These are phyloP conservation scores for Petrocephalus microphthalmus DNA, from an alignment of 2,113 vertebrate genomes.

Conservation along the genomic window DNA sequence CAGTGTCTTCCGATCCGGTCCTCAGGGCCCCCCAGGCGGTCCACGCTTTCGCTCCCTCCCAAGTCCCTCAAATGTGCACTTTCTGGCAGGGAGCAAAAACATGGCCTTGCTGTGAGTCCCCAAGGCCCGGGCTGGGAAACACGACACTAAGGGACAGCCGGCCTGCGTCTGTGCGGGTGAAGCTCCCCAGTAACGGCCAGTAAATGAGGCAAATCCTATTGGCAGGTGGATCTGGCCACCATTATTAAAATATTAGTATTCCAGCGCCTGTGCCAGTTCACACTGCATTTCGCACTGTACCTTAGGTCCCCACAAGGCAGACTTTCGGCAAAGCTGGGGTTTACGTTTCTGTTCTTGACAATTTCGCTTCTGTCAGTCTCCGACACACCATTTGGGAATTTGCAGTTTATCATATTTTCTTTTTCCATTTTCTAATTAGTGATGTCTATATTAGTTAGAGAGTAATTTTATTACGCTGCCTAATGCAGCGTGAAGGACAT, in stretches of 20 bases:
- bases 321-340: not conserved
- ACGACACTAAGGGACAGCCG: not conserved
- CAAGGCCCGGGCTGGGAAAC: not conserved
- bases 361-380: not conserved
- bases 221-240: not conserved
- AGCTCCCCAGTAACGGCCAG: not conserved
- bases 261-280: not conserved
- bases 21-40: not conserved
- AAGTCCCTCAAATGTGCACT: not conserved
- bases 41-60: not conserved
- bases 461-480: not conserved
- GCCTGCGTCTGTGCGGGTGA: not conserved
- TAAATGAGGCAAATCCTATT: not conserved
- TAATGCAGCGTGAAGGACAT: conserved; percentile 19
- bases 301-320: not conserved
- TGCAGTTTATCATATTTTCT: not conserved
- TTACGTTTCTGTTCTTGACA: not conserved
- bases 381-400: not conserved
- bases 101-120: not conserved
- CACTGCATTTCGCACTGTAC: not conserved
- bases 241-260: not conserved
- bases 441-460: not conserved
- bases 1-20: not conserved
- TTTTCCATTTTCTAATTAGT: not conserved
- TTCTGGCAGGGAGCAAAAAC: not conserved